Percentiles rank a stretch among this genome's conserved stretches.
phyloP scores from a whole-genome alignment of 2,797 vertebrate species.

The Poeciliopsis turneri region DNA sequence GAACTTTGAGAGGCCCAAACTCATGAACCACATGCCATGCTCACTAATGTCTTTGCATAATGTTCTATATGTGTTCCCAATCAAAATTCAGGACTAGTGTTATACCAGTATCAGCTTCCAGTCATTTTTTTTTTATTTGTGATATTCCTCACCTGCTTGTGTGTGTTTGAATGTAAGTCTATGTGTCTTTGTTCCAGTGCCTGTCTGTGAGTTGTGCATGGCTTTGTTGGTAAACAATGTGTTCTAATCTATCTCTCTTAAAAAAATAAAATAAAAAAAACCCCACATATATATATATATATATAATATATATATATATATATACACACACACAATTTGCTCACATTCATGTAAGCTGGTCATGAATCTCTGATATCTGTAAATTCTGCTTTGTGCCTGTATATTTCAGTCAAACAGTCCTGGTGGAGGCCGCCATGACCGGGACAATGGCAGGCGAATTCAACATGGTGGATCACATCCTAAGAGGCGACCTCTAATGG shows the following conservation, averaged over 20 bases:
- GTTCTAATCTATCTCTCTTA: slow-evolving; percentile 16
- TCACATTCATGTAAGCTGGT: slow-evolving; percentile 10
- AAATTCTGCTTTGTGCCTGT: slow-evolving; percentile 47
- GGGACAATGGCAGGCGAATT: slow-evolving; percentile 78
- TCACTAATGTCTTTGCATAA: slow-evolving; percentile 15
- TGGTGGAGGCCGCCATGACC: slow-evolving; percentile 82
- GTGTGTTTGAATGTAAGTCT: slow-evolving; percentile 64
- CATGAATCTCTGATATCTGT: slow-evolving; percentile 51
- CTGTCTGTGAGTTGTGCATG: slow-evolving; percentile 71
- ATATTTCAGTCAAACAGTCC: slow-evolving; percentile 82
- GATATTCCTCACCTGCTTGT: slow-evolving; percentile 56
- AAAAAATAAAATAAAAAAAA: too few relatives aligned
- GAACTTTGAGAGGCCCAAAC: slow-evolving; percentile 11
- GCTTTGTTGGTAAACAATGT: slow-evolving; percentile 61
- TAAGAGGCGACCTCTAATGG: slow-evolving; percentile 85
- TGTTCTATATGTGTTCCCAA: not conserved
- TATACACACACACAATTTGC: slow-evolving; percentile 2
- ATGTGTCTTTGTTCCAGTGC: slow-evolving; percentile 66
- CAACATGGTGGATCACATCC: slow-evolving; percentile 80
- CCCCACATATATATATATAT: not conserved
- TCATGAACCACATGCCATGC: slow-evolving; percentile 1
- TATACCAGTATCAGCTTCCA: slow-evolving; percentile 19
- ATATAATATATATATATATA: not conserved
- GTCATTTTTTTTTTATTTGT: slow-evolving; percentile 18
- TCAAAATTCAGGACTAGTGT: slow-evolving; percentile 11